phyloP scores from a whole-genome alignment of 2,888 invertebrate genomes.

The Eristalis arbustorum region DNA sequence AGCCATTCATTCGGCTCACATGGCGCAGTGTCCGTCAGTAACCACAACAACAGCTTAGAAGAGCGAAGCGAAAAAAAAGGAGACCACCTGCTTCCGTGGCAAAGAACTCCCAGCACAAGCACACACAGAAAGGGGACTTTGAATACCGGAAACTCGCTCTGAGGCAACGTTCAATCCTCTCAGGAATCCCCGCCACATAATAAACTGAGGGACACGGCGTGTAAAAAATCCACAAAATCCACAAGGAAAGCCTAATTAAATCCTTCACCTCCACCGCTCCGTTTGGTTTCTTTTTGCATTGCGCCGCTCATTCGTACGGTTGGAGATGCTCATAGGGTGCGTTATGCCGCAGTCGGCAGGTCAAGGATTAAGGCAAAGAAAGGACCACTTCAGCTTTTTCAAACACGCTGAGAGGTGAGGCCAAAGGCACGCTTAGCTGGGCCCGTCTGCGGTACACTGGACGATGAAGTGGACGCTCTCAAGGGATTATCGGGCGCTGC shows the following conservation, averaged over 20 bases:
- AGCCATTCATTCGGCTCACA: background rate
- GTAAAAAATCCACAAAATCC: conserved; percentile 1
- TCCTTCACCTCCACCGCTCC: conserved; percentile 45
- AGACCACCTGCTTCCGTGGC: background rate
- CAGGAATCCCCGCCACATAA: background rate
- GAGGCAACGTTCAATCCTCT: background rate
- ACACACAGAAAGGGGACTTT: no score
- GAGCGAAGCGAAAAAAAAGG: background rate
- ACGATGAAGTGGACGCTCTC: background rate
- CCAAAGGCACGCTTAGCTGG: background rate
- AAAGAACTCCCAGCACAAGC: background rate
- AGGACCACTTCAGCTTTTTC: background rate
- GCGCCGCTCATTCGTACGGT: background rate
- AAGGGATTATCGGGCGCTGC: background rate
- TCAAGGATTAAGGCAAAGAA: conserved; percentile 23
- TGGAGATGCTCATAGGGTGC: background rate
- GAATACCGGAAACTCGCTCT: background rate
- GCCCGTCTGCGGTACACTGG: background rate
- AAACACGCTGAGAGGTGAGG: background rate
- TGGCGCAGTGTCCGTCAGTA: background rate
- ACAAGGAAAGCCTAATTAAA: conserved; percentile 49
- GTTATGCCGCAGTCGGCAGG: background rate
- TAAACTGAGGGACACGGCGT: background rate
- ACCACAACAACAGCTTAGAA: background rate
- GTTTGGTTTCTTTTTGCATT: background rate